Conservation (phyloP, 2,113 vertebrate species). For the Saccopteryx leptura region DNA sequence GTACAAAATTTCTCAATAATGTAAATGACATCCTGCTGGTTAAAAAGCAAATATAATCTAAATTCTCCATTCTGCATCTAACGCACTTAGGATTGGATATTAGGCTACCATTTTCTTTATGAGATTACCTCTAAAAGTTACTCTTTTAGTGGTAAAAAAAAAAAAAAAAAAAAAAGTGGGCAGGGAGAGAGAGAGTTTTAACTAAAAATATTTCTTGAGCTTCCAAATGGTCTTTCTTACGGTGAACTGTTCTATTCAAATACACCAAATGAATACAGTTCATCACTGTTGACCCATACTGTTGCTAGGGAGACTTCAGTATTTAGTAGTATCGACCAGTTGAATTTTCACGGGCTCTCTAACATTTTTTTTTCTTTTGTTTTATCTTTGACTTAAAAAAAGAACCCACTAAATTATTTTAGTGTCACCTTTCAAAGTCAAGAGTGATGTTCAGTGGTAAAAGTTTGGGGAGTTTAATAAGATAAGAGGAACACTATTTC, state of each 20-base stretch:
- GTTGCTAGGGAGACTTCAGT: not conserved
- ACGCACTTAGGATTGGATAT: not conserved
- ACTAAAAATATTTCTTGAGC: not conserved
- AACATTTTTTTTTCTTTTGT: not conserved
- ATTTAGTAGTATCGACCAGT: not conserved
- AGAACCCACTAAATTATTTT: constrained; percentile 52
- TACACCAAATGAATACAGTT: constrained; percentile 11
- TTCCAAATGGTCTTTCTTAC: not conserved
- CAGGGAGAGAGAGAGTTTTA: not conserved
- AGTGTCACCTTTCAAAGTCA: constrained; percentile 68
- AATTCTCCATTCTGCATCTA: not conserved
- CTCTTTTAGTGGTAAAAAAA: not conserved
- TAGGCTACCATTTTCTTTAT: not conserved
- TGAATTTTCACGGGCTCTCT: not conserved
- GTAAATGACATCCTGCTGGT: not conserved
- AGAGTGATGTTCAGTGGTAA: constrained; percentile 36
- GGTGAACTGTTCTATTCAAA: constrained; percentile 38
- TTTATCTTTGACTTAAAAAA: constrained; percentile 31
- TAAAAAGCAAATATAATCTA: constrained; percentile 15
- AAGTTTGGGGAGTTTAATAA: constrained; percentile 47
- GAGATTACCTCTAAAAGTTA: not conserved
- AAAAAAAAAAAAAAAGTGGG: not conserved
- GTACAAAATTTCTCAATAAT: not conserved
- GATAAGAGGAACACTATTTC: constrained; percentile 51
- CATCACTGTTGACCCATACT: constrained; percentile 34